Evolutionary conservation across 2,113 vertebrate genomes (phyloP).

Genomic region (Okapia johnstoni): DNA sequence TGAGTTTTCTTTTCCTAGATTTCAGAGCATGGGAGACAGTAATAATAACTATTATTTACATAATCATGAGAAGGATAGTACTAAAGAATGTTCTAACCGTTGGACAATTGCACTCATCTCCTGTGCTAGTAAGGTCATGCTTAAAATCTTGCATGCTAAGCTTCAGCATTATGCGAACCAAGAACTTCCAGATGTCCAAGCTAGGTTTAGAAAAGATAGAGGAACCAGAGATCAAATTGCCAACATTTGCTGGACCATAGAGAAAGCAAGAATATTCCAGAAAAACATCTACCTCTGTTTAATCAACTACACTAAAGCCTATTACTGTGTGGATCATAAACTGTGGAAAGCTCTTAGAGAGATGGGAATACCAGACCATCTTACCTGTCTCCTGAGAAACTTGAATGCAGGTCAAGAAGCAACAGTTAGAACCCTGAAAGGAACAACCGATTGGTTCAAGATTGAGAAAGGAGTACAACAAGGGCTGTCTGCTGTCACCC

Average conservation of each 20-base stretch:
- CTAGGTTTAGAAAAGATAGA: neutral
- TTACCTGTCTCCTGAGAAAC: neutral
- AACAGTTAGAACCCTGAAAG: neutral
- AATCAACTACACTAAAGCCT: neutral
- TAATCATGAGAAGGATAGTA: neutral
- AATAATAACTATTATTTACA: neutral
- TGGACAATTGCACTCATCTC: neutral
- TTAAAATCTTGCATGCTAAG: neutral
- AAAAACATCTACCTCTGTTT: neutral
- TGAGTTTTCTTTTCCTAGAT: neutral
- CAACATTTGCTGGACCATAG: neutral
- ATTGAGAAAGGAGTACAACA: neutral
- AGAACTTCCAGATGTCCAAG: neutral
- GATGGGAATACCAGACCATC: neutral
- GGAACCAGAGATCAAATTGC: neutral
- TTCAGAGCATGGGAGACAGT: neutral
- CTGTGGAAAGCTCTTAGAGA: neutral
- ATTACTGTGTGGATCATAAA: neutral
- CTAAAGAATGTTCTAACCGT: neutral
- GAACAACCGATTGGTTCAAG: neutral
- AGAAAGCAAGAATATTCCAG: neutral
- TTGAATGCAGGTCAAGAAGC: neutral
- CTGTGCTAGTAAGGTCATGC: neutral
- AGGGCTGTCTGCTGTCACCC: neutral
- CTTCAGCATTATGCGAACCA: neutral